These are phyloP conservation scores for Centruroides sculpturatus DNA, from an alignment of 1,140 invertebrate species.

Conservation along the genomic window DNA sequence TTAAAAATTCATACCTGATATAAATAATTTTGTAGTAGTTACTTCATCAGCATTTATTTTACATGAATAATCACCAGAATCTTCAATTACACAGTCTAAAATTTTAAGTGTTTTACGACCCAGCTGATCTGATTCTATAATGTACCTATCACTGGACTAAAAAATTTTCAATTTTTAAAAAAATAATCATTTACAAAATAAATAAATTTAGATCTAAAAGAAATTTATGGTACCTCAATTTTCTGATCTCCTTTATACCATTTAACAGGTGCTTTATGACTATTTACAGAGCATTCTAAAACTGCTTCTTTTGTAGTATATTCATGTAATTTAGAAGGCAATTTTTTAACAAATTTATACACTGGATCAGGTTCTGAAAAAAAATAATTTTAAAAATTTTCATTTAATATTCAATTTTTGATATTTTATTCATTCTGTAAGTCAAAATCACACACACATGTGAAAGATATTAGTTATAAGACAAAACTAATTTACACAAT, in stretches of 20 bases:
- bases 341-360: constrained; percentile 78
- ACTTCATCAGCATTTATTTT: constrained; percentile 74
- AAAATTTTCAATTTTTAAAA: neutral
- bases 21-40: constrained; percentile 57
- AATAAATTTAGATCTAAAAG: neutral
- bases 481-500: too few species aligned
- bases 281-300: constrained; percentile 87
- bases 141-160: constrained; percentile 55
- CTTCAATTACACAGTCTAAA: constrained; percentile 63
- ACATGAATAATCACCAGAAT: constrained; percentile 75
- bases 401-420: too few species aligned
- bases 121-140: constrained; percentile 79
- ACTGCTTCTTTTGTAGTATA: constrained; percentile 76
- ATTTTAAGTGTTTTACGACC: constrained; percentile 79
- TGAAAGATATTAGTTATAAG: too few species aligned
- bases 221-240: constrained; percentile 5
- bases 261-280: constrained; percentile 77
- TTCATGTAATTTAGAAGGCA: constrained; percentile 74
- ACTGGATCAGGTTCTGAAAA: constrained; percentile 73
- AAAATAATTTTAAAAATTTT: neutral
- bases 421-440: too few species aligned
- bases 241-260: constrained; percentile 64
- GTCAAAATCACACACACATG: too few species aligned
- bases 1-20: constrained; percentile 46
- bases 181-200: neutral